These are phyloP conservation scores for Drosophila longiperda DNA, from an alignment of 2,888 invertebrate genomes.

Conservation along the genomic window DNA sequence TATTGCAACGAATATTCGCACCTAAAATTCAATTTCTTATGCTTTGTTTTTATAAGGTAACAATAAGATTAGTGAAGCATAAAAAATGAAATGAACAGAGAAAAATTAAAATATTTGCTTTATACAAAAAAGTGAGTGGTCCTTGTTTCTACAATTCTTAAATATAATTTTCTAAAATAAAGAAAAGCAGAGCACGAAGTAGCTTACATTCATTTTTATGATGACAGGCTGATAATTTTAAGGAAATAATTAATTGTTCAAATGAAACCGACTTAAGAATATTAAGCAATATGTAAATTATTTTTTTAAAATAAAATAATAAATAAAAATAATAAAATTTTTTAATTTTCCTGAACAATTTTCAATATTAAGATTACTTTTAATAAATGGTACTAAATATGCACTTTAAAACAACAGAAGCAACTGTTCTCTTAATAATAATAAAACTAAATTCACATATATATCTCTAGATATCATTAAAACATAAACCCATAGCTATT, in stretches of 20 bases:
- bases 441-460: neutral
- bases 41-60: neutral
- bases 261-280: neutral
- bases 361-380: neutral
- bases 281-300: neutral
- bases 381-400: neutral
- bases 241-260: neutral
- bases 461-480: neutral
- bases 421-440: neutral
- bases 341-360: neutral
- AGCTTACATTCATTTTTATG: neutral
- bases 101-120: neutral
- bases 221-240: neutral
- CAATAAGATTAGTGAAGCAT: neutral
- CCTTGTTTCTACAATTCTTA: neutral
- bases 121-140: neutral
- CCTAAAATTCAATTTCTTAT: neutral
- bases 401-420: neutral
- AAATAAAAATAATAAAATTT: fast-evolving
- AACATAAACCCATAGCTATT: neutral
- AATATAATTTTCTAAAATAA: neutral
- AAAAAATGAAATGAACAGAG: neutral
- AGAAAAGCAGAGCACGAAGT: neutral
- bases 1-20: conserved; percentile 4
- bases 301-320: neutral